Base-by-base conservation (phyloP, 2,888 invertebrate genomes). In the Colletes collaris region DNA sequence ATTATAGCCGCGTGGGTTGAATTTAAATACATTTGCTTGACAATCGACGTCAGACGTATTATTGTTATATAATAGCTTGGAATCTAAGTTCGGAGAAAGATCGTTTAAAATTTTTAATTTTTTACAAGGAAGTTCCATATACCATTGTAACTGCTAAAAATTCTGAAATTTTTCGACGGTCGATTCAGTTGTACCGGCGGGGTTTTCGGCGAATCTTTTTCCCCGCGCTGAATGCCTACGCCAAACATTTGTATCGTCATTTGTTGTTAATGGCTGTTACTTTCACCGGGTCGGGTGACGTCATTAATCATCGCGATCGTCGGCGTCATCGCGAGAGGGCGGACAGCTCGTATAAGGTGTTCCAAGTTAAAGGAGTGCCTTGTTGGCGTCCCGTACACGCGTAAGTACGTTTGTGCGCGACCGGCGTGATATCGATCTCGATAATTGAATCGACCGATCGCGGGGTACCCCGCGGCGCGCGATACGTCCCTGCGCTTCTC, bases 391-490 rank as follows among this genome's bases (percentile, higher is more conserved):
- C 65, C 52, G 59, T 77, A 76, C 68, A 56, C 73, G 72, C 71
- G 66, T 64, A 16, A 16, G 16, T 16, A 63, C 64, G 71, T 76
- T 53, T 69, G 62, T 79, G 74, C 69, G 66, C 68, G 66, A 67
- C 67, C 63, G 64, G 37, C 35, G 80, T 86, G 92, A 92, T 92
- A 92, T 81, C 87, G 89, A 92, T 92, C 92, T 87, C 87, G 87
- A 90, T 92, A 92, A 92, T 92, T 92, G 92, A 92, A 92, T 92
- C 91, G 89, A 84, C 79, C 87, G 88, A 89, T 89, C 86, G 87
- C 44, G 44, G 44, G 82, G 81, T 69, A 86, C 82, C 89, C 89
- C 88, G 88, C 87, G 46, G 89, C 35, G 81, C 65, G 63, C 68
- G 79, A 76, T 79, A 67, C 74, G 58, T 66, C 64, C 67, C 79